These are phyloP conservation scores for Chaenocephalus aceratus DNA, from an alignment of 2,113 vertebrate species.

Conservation along the genomic window DNA sequence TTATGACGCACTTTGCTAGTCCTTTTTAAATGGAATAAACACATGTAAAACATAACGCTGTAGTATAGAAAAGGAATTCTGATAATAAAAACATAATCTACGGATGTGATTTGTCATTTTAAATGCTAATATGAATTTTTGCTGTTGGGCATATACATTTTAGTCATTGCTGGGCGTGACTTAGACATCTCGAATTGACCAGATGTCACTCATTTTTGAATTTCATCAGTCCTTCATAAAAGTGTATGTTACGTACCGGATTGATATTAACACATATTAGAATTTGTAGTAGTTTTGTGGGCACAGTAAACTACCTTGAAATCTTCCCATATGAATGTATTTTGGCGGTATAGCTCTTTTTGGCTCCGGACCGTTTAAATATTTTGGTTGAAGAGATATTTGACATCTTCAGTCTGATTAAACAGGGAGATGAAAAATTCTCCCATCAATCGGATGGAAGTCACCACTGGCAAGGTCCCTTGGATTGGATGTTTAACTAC, in stretches of 20 bases:
- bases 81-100: background rate
- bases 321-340: too few relatives aligned
- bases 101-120: background rate
- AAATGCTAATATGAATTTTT: background rate
- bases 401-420: conserved; percentile 58
- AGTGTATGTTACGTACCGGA: background rate
- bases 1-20: conserved; percentile 12
- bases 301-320: background rate
- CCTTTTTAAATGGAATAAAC: background rate
- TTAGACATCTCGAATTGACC: background rate
- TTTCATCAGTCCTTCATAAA: background rate
- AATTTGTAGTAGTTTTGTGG: background rate
- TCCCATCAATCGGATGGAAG: conserved; percentile 69
- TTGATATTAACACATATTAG: background rate
- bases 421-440: conserved; percentile 62
- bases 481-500: conserved; percentile 79
- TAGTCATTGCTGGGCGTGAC: background rate
- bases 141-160: background rate
- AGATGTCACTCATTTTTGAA: background rate
- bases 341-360: background rate
- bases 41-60: background rate
- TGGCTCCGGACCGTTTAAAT: conserved; percentile 43
- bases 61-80: background rate
- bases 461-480: conserved; percentile 77
- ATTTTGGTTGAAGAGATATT: conserved; percentile 33